Conservation (phyloP, 1,140 invertebrate genomes). For the Dendroctonus valens region DNA sequence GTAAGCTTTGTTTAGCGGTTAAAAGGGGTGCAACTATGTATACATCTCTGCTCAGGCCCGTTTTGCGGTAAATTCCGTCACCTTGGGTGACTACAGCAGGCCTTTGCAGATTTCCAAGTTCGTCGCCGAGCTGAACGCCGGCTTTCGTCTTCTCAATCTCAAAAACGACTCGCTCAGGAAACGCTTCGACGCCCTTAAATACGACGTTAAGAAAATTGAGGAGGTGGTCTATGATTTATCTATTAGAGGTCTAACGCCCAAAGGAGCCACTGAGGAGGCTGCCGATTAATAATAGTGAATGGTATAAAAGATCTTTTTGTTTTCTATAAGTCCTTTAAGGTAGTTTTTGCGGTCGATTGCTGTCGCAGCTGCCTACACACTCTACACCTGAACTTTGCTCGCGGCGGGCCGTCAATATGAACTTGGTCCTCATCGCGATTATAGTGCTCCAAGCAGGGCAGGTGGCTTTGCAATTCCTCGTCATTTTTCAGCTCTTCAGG, state of each 20-base stretch:
- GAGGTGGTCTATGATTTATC: conserved; percentile 92
- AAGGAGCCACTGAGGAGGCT: background rate
- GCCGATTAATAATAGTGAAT: background rate
- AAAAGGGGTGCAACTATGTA: background rate
- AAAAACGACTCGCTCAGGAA: conserved; percentile 90
- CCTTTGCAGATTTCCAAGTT: conserved; percentile 84
- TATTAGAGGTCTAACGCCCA: conserved; percentile 71
- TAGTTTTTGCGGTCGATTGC: background rate
- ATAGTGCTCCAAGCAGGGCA: conserved; percentile 28
- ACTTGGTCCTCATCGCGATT: conserved; percentile 5
- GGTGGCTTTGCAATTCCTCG: conserved; percentile 15
- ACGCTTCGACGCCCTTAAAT: conserved; percentile 87
- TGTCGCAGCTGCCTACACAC: background rate
- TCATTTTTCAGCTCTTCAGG: conserved; percentile 6
- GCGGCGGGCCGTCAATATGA: conserved; percentile 29
- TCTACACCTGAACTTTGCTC: conserved; percentile 14
- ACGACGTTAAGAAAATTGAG: conserved; percentile 92
- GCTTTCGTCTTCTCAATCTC: conserved; percentile 83
- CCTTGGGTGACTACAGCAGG: conserved; percentile 75
- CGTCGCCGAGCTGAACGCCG: conserved; percentile 81
- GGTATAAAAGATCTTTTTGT: background rate
- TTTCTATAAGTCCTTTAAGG: background rate
- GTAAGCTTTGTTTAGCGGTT: conserved; percentile 51
- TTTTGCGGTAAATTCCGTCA: conserved; percentile 85
- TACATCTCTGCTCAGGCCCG: conserved; percentile 57